Conservation (phyloP, 2,113 vertebrate species). For the Brachyhypopomus occidentalis region DNA sequence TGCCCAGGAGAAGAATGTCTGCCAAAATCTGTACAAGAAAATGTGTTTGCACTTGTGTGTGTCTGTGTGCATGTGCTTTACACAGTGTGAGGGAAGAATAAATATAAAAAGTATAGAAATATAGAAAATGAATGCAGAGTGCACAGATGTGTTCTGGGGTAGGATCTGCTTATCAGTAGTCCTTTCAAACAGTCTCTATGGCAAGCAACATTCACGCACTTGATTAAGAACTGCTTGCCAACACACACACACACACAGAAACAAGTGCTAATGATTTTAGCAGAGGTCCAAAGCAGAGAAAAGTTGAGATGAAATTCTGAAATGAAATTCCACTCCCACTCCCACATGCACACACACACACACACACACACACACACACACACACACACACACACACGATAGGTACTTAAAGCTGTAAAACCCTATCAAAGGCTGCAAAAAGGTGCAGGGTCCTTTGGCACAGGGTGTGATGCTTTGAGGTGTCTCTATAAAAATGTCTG, state of each 20-base stretch:
- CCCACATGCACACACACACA: not conserved
- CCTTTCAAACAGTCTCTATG: slow-evolving; percentile 9
- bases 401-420: not conserved
- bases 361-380: not conserved
- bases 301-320: too few relatives aligned
- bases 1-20: too few relatives aligned
- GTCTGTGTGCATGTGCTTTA: too few relatives aligned
- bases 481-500: too few relatives aligned
- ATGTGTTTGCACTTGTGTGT: too few relatives aligned
- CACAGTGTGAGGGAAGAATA: too few relatives aligned
- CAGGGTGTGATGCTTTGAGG: not conserved
- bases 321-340: not conserved
- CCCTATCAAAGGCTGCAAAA: not conserved
- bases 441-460: not conserved
- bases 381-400: slow-evolving; percentile 25
- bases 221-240: slow-evolving; percentile 32
- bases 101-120: too few relatives aligned
- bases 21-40: not conserved
- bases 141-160: not conserved
- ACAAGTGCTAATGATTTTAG: too few relatives aligned
- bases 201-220: slow-evolving; percentile 23
- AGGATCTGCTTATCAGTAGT: slow-evolving; percentile 19
- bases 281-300: too few relatives aligned
- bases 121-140: too few relatives aligned
- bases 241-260: slow-evolving; percentile 13